phyloP scores from a whole-genome alignment of 2,113 vertebrate genomes.

The Sigmodon hispidus region DNA sequence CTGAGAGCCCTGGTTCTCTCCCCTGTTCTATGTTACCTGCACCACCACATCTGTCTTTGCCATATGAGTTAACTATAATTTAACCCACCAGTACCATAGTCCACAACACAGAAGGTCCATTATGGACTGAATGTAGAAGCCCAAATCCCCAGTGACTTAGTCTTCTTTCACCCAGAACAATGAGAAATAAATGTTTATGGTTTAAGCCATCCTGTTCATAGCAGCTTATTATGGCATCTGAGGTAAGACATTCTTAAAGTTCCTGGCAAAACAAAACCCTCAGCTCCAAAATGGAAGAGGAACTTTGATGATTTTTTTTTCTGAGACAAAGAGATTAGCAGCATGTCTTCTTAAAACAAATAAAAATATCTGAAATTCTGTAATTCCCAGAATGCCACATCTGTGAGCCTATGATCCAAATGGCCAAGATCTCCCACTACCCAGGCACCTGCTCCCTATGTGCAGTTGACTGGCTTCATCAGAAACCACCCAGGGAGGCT shows the following conservation, averaged over 20 bases:
- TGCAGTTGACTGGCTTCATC: not conserved
- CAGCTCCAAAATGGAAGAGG: not conserved
- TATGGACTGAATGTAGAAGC: not conserved
- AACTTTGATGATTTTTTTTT: not conserved
- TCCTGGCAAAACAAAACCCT: not conserved
- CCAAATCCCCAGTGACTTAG: not conserved
- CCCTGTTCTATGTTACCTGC: not conserved
- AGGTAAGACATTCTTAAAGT: no score
- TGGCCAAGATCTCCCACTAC: not conserved
- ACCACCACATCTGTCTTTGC: not conserved
- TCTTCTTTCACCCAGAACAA: not conserved
- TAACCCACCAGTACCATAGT: not conserved
- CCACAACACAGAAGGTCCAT: not conserved
- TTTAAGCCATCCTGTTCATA: not conserved
- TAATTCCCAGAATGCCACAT: not conserved
- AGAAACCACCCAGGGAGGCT: not conserved
- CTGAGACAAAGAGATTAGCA: not conserved
- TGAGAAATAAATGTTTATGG: not conserved
- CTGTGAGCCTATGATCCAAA: not conserved
- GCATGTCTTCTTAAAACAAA: constrained; percentile 7
- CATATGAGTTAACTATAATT: no score
- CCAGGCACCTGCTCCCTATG: not conserved
- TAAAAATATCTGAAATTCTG: not conserved
- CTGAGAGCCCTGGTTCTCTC: not conserved
- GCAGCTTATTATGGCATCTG: not conserved